phyloP scores from a whole-genome alignment of 2,113 vertebrate genomes.

The Mobula hypostoma region DNA sequence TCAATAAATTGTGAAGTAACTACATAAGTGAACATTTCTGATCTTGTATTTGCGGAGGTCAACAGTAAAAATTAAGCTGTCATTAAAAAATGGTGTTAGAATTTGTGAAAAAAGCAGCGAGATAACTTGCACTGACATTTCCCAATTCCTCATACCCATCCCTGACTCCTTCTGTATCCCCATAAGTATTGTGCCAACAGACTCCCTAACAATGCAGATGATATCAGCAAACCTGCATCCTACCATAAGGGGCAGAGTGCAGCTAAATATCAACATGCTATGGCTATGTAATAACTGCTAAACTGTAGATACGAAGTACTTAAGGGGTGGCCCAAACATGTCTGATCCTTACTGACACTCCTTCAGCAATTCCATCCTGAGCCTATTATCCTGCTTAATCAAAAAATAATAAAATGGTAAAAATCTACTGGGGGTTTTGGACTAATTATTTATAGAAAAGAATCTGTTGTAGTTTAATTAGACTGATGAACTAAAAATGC shows the following conservation, averaged over 20 bases:
- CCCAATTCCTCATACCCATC: not conserved
- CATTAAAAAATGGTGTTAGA: not conserved
- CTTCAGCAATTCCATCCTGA: conserved; percentile 6
- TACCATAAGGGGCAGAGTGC: not conserved
- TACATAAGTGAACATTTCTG: not conserved
- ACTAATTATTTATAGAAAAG: conserved; percentile 37
- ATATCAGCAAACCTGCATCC: not conserved
- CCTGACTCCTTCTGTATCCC: not conserved
- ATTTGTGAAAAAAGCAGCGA: not conserved
- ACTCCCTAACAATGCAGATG: not conserved
- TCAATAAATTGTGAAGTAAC: not conserved
- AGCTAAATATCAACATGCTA: not conserved
- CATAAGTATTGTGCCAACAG: not conserved
- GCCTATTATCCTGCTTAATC: conserved; percentile 10
- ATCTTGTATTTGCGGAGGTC: not conserved
- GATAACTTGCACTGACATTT: not conserved
- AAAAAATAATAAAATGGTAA: conserved; percentile 9
- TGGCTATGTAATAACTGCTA: not conserved
- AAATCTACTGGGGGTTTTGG: conserved; percentile 1
- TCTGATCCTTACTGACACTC: not conserved
- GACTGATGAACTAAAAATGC: conserved; percentile 31
- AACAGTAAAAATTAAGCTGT: not conserved
- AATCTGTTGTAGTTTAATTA: conserved; percentile 38
- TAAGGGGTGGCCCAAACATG: not conserved
- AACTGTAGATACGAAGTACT: not conserved